These are phyloP conservation scores for Oceanodroma tethys DNA, from an alignment of 2,113 vertebrate genomes.

Conservation along the genomic window DNA sequence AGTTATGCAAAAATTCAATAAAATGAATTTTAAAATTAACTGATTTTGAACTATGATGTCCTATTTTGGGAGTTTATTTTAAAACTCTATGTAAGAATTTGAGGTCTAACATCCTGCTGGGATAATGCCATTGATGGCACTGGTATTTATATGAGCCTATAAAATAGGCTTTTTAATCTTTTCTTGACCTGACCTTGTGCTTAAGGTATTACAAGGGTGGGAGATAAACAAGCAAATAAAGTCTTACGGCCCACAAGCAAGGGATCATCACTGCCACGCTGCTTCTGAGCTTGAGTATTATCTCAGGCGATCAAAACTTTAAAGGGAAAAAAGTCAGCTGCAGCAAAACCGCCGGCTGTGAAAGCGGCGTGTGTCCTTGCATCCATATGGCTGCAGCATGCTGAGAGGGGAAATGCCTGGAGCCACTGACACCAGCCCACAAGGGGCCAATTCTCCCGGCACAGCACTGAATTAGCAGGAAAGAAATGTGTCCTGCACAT, in stretches of 20 bases:
- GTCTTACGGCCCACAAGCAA: background rate
- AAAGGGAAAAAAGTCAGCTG: constrained; percentile 18
- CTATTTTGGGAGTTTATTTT: background rate
- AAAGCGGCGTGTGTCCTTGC: background rate
- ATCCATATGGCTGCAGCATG: background rate
- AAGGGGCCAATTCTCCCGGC: background rate
- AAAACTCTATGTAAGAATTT: background rate
- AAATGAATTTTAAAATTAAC: background rate
- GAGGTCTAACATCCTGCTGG: background rate
- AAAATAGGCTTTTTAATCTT: background rate
- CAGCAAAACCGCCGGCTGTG: background rate
- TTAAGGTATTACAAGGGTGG: background rate
- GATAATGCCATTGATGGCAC: background rate
- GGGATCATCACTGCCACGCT: background rate
- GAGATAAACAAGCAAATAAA: constrained; percentile 50
- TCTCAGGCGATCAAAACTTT: constrained; percentile 1
- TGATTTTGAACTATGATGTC: background rate
- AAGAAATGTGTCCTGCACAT: background rate
- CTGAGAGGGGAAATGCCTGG: background rate
- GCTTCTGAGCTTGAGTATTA: background rate
- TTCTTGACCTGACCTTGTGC: background rate
- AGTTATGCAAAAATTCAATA: background rate
- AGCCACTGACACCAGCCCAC: background rate
- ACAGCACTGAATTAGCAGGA: background rate
- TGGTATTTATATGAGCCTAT: background rate